Base-by-base conservation (phyloP, 1,140 invertebrate genomes). In the Papilio helenus region DNA sequence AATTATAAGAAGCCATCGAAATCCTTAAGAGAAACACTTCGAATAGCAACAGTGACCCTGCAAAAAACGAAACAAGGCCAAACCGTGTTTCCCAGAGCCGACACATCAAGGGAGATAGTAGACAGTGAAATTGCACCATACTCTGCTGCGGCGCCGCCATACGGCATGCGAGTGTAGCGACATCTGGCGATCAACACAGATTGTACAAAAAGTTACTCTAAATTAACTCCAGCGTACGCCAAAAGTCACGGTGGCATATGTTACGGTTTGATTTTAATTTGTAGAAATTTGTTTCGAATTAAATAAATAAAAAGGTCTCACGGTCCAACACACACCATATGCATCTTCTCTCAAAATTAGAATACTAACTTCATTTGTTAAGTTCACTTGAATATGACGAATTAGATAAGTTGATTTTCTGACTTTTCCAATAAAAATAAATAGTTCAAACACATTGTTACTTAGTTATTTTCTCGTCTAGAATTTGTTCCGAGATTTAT, bases 241-340 rank as follows among this genome's bases (percentile, higher is more conserved):
- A 82, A 88, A 88, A 86, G 90, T 89, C 90, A 92, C 85, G 89
- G 92, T 91, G 88, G 87, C 91, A 92, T 91, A 91, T 91, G 89
- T 85, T 85, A 88, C 87, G 83, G 83, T 88, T 90, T 88, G 81
- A 82, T 71, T 86, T 20, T 86, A 88, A 91, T 88, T 89, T 83
- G 80, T 86, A 81, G 86, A 88, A 88, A 29, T 68, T 68, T 29
- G 26, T 29, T 88, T 89, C 72, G 77, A 87, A 86, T 87, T 76
- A 80, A 85, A 82, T 55, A 74, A 61, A 78, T 77, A 78, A 34
- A 20, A 61, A 18, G 46, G 8, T 58, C 23, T 58, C 20, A 23
- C 26, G 51, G 18, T 16, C 10, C 3, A 20, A 26, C 23, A 55
- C 39, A 58, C 10, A 61, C 58, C 58, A 61, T 61, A 23, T 55